Evolutionary conservation across 2,113 vertebrate genomes (phyloP), one percentile per base, ranked within the genome.

Genomic region (Chroicocephalus ridibundus): DNA sequence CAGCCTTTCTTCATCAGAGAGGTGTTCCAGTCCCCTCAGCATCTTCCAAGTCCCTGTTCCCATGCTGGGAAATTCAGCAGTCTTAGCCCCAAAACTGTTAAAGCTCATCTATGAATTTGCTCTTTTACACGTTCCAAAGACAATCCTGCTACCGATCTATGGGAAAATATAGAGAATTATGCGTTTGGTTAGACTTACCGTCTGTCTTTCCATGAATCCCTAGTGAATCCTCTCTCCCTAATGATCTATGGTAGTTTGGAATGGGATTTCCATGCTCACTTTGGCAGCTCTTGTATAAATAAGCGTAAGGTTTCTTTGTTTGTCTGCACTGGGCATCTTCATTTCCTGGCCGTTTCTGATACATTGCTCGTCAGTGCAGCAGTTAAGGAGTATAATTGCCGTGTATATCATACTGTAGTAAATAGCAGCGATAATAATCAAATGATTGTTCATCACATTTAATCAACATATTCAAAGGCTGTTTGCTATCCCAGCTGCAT

Each of bases 401-500:
- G 47, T 11, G 79, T 77, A 4, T 34, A 42, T 77, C 36, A 6
- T 11, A 20, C 29, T 1, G 13, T 32, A 46, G 86, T 90, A 64
- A 95, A 81, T 72, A 90, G 88, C 38, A 0, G 64, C 2, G 54
- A 72, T 82, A 47, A 93, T 42, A 76, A 89, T 27, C 42, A 83
- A 49, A 25, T 57, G 86, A 87, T 95, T 93, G 81, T 88, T 88
- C 91, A 83, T 91, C 78, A 20, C 87, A 5, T 93, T 85, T 71
- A n/a, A 95, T 94, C 93, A 94, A 36, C 84, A 2, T 13, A 29
- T 88, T 88, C 81, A 34, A 19, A 32, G 79, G 82, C 81, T 85
- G 8, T 89, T 76, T 92, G 95, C 82, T 70, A 6, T 80, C 89
- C 93, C 94, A 96, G 86, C 93, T 94, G 94, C 79, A 27, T 29